These are phyloP conservation scores for Drosophila parthenogenetica DNA, from an alignment of 2,888 invertebrate species.

Conservation along the genomic window DNA sequence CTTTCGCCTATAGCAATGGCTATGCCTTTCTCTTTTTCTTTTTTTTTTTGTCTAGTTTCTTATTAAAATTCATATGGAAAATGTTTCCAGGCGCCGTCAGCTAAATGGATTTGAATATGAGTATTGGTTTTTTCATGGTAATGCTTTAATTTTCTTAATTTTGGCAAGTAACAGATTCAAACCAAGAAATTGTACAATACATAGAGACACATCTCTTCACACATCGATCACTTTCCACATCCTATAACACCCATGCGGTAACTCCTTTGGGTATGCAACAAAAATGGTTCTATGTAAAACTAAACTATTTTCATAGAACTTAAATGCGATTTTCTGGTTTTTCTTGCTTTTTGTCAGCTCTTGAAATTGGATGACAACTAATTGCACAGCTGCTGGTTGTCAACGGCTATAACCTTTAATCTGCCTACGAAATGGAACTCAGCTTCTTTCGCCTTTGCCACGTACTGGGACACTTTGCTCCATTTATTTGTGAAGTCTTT, in stretches of 20 bases:
- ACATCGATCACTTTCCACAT: not conserved
- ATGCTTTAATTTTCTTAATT: too few species aligned
- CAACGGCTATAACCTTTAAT: constrained; percentile 6
- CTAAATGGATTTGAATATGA: not conserved
- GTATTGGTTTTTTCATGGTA: not conserved
- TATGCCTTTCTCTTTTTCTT: too few species aligned
- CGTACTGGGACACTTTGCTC: not conserved
- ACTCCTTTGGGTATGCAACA: constrained; percentile 10
- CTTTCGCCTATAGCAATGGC: not conserved
- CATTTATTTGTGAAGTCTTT: not conserved
- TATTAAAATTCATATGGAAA: not conserved
- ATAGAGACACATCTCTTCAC: too few species aligned
- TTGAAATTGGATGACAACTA: constrained; percentile 38
- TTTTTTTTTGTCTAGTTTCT: not conserved
- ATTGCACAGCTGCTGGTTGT: constrained; percentile 31
- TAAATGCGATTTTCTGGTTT: constrained; percentile 1
- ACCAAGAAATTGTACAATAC: too few species aligned
- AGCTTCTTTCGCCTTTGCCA: not conserved
- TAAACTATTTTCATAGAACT: not conserved
- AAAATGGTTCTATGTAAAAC: not conserved
- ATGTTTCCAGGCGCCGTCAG: not conserved
- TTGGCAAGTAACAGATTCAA: too few species aligned
- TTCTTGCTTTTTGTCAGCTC: not conserved
- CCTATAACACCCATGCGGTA: not conserved
- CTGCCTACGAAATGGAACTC: constrained; percentile 5